Evolutionary conservation across 2,113 vertebrate species (phyloP).

Genomic region (Caloenas nicobarica): DNA sequence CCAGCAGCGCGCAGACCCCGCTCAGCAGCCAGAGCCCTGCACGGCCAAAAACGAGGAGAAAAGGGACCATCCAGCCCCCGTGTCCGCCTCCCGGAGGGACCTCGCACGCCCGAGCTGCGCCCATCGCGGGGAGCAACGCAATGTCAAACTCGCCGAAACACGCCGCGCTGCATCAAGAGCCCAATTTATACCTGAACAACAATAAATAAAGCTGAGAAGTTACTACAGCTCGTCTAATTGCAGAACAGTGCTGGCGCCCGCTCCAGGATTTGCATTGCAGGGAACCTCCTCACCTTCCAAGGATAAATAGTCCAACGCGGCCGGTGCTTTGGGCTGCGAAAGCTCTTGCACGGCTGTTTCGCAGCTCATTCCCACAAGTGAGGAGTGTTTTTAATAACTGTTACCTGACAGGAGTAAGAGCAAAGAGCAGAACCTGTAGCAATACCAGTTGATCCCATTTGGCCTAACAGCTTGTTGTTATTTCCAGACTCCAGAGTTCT

Average conservation of each 20-base stretch:
- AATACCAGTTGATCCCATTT: not conserved
- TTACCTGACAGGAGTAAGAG: not conserved
- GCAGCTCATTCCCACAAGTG: not conserved
- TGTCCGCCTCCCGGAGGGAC: not conserved
- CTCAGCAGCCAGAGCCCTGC: not conserved
- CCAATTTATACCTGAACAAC: not conserved
- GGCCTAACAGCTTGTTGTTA: constrained; percentile 1
- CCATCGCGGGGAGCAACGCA: accelerated
- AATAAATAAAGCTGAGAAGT: not conserved
- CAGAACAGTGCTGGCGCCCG: not conserved
- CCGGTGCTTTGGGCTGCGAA: not conserved
- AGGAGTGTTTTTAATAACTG: constrained; percentile 13
- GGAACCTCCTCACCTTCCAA: not conserved
- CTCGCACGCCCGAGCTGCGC: accelerated
- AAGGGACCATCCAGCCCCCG: too few species aligned
- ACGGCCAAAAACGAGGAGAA: not conserved
- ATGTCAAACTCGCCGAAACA: not conserved
- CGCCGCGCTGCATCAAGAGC: not conserved
- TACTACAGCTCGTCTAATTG: not conserved
- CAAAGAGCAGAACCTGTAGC: constrained; percentile 49
- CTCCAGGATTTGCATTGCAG: not conserved
- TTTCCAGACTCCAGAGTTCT: not conserved
- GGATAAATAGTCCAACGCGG: accelerated
- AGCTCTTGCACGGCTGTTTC: not conserved
- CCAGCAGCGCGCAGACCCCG: not conserved